Evolutionary conservation across 2,797 vertebrate genomes (phyloP), one percentile per base, ranked within the genome.

Genomic region (Chelon auratus): DNA sequence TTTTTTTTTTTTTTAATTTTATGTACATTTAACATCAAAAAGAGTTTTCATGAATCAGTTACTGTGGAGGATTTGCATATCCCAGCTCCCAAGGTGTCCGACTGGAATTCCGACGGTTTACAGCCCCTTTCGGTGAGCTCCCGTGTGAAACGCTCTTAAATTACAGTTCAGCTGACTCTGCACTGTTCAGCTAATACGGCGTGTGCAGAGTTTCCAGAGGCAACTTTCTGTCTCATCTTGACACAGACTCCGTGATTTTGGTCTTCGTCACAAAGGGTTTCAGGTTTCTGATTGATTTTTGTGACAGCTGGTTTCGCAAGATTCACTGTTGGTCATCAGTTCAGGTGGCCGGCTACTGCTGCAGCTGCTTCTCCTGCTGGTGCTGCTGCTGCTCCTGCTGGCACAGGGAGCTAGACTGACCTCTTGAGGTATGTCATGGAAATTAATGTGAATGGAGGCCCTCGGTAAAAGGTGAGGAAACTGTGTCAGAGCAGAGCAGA

Each of bases 401-500:
- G 73, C 75, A 61, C 50, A 75, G 88, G 67, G 89, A 79, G 68
- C 68, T 75, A 91, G 81, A 80, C 89, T 92, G 92, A 90, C 91
- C 91, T 86, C 91, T 94, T 56, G 87, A 93, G 93, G 93, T 60
- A 14, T 24, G 80, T 74, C n/a, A 61, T 18, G 69, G 84, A 70
- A 88, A 86, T 72, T 51, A 72, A 67, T 48, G 3, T 59, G 54
- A 39, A 2, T 9, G 17, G 22, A 48, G 26, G 30, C n/a, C 5
- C 17, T 45, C 8, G 2, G 66, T 0, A 3, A 17, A 54, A 42
- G n/a, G 26, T 55, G 36, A 0, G 67, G 55, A 22, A 69, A 9
- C n/a, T 14, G 1, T 37, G 26, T n/a, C 22, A 36, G 22, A 62
- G 62, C 36, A 14, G 26, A 64, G 30, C 17, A 51, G 36, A 62